Evolutionary conservation across 2,113 vertebrate genomes (phyloP).

Genomic region (Elephantulus edwardii): DNA sequence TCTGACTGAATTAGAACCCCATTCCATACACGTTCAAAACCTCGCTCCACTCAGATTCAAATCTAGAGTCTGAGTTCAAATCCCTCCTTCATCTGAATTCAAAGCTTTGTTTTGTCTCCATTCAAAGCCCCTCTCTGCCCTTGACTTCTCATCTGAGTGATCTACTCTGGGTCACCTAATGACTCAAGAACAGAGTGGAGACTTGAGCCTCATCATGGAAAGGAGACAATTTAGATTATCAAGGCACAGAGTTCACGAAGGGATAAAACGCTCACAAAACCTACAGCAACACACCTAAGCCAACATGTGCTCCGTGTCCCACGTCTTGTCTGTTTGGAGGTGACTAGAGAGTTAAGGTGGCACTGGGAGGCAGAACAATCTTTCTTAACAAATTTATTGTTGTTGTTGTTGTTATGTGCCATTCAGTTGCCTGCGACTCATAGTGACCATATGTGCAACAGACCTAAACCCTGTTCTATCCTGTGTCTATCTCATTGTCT

Average conservation of each 20-base stretch:
- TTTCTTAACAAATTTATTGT: neutral
- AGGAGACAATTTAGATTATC: too few relatives aligned
- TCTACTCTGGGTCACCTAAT: neutral
- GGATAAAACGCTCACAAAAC: neutral
- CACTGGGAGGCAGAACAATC: neutral
- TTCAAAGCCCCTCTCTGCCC: neutral
- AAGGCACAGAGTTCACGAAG: neutral
- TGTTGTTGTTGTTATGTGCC: too few relatives aligned
- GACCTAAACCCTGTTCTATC: too few relatives aligned
- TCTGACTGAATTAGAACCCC: neutral
- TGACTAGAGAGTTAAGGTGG: neutral
- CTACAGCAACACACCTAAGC: neutral
- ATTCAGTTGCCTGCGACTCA: too few relatives aligned
- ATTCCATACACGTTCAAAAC: too few relatives aligned
- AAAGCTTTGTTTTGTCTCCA: too few relatives aligned
- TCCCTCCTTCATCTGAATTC: too few relatives aligned
- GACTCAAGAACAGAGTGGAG: neutral
- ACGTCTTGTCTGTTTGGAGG: neutral
- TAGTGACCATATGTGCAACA: too few relatives aligned
- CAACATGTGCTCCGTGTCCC: accelerated
- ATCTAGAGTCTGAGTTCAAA: too few relatives aligned
- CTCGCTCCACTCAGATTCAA: neutral
- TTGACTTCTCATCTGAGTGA: neutral
- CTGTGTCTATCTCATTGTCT: too few relatives aligned
- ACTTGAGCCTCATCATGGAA: neutral